These are phyloP conservation scores for Sitobion miscanthi DNA, from an alignment of 1,140 invertebrate species.

Conservation along the genomic window DNA sequence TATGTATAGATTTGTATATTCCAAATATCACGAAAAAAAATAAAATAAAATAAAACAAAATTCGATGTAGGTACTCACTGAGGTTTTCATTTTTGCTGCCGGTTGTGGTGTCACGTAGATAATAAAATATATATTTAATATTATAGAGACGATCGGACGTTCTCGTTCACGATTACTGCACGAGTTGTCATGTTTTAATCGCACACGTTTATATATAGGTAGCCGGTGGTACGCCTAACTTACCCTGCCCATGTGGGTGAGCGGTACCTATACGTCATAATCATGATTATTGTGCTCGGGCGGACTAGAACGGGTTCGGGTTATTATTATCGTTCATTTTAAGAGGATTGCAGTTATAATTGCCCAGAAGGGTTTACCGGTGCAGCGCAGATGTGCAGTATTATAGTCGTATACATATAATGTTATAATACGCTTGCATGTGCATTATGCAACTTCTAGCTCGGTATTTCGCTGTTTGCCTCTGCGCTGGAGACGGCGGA, in stretches of 20 bases:
- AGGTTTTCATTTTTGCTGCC: conserved; percentile 14
- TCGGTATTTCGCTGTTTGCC: neutral
- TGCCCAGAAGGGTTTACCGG: conserved; percentile 43
- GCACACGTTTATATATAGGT: neutral
- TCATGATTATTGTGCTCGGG: neutral
- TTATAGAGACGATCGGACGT: neutral
- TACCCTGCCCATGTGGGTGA: neutral
- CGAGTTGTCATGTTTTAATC: neutral
- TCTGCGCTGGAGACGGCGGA: neutral
- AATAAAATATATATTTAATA: neutral
- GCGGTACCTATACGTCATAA: neutral
- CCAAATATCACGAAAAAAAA: too few relatives aligned
- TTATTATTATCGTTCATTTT: neutral
- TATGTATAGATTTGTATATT: too few relatives aligned
- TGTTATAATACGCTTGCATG: neutral
- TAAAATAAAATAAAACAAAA: too few relatives aligned
- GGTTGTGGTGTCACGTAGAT: neutral
- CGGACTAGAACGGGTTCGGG: neutral
- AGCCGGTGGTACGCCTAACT: neutral
- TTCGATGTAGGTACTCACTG: neutral
- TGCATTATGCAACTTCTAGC: neutral
- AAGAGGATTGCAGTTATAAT: neutral
- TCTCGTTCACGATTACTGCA: neutral
- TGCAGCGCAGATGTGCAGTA: neutral
- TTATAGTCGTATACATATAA: neutral